Evolutionary conservation across 1,140 invertebrate species (phyloP), one percentile per base, ranked within the genome.

Genomic region (Araneus ventricosus): DNA sequence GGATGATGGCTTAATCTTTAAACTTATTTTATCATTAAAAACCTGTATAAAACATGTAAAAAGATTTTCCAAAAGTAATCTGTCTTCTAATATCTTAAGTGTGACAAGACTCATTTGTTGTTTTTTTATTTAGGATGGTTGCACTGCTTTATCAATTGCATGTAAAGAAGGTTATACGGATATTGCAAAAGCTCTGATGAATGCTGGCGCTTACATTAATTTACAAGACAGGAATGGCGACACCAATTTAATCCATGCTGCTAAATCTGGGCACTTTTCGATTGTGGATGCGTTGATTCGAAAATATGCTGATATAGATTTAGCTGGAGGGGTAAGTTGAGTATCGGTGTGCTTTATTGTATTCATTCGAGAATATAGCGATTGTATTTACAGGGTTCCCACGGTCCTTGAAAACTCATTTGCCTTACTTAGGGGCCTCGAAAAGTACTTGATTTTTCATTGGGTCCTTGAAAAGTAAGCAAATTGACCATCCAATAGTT

Each of bases 251-350:
- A 99, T 99, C 91, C 98, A 99, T 95, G 99, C 99, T 0, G 98
- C 99, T 0, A 99, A 99, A 95, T 98, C 98, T 10, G 99, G 99
- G 0, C 98, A 99, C 95, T 96, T 97, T 92, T 97, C 97, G 52
- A 97, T 99, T 93, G 98, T 99, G 1, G 98, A 99, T 95, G 97
- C 98, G 4, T 95, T 99, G 86, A 95, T 99, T 1, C 99, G 99
- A 95, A 99, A 99, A 95, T 99, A 99, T 95, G 99, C 98, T 4
- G 99, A 99, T 95, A 97, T 99, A 5, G 99, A 99, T 95, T 97
- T 99, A 24, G 96, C 98, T 88, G 99, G 99, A 86, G 98, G 98
- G 94, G 97, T 97, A 95, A 94, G 94, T 93, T 75, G 52, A n/a
- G n/a, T n/a, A n/a, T n/a, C n/a, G n/a, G n/a, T n/a, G n/a, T n/a